Evolutionary conservation across 1,140 invertebrate genomes (phyloP), one percentile per base, ranked within the genome.

Genomic region (Caenorhabditis briggsae): DNA sequence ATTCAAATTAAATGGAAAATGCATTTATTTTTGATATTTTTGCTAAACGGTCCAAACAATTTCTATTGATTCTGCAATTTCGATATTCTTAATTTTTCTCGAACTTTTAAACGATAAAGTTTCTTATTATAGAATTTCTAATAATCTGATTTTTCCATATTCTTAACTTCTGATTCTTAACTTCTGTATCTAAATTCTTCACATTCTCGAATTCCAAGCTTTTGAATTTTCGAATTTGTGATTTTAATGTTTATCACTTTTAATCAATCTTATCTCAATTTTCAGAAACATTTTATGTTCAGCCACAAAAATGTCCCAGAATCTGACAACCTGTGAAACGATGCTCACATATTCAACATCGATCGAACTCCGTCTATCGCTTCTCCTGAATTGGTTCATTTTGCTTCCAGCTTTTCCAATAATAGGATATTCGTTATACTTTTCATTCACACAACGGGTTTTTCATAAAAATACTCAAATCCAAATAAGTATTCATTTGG

Each of bases 401-500:
- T 8, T 78, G 16, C 43, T 78, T 50, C 70, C 70, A 20, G 43
- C 46, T 11, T 78, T 78, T 11, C 70, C 70, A 18, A 78, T 53
- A 1, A 78, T 78, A 12, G 70, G 70, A 25, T 78, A 50, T n/a
- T 78, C 70, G 14, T 78, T 78, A 12, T 78, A 50, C 23, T 78
- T 20, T 53, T 50, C 9, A 12, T 11, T 41, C 6, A 78, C 18
- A 11, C 43, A 20, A 43, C 50, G 23, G 5, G 14, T 78, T 14
- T 78, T 78, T 14, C 70, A 78, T 23, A 78, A 50, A 23, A 78
- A 78, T 25, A 78, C 70, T 5, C 70, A 78, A 23, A 18, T 78
- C 5, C 46, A 50, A 50, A n/a, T 78, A 0, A 78, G 7, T 11
- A 14, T 78, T 48, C 70, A 78, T 50, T 41, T 78, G n/a, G 70